These are phyloP conservation scores for Drosophila yooni DNA, from an alignment of 2,888 invertebrate genomes.

Conservation along the genomic window DNA sequence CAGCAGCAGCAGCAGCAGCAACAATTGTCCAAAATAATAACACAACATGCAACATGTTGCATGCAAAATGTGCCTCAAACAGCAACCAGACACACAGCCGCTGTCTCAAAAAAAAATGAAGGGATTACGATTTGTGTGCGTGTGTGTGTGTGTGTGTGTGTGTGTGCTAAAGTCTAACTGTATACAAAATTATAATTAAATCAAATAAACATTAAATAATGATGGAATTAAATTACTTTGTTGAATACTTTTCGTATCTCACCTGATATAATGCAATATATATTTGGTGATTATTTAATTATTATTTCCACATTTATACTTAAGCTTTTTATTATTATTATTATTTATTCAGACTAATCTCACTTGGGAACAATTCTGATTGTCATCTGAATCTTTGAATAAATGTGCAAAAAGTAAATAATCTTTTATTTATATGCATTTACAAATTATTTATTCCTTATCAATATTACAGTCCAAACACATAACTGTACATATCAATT, in stretches of 20 bases:
- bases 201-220: not conserved
- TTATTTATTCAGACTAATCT: not conserved
- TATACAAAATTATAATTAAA: not conserved
- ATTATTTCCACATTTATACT: not conserved
- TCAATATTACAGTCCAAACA: too few relatives aligned
- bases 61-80: constrained; percentile 41
- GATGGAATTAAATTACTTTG: not conserved
- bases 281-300: not conserved
- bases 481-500: too few relatives aligned
- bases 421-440: too few relatives aligned
- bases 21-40: constrained; percentile 74
- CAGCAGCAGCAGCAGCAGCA: constrained; percentile 40
- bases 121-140: not conserved
- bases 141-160: not conserved
- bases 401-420: not conserved
- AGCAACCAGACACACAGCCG: constrained; percentile 21
- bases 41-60: constrained; percentile 72
- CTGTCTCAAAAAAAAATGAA: not conserved
- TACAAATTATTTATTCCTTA: too few relatives aligned
- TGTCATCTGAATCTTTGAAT: not conserved
- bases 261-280: too few relatives aligned
- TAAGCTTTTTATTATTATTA: not conserved
- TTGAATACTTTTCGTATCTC: too few relatives aligned
- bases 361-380: not conserved
- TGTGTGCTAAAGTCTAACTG: not conserved